Evolutionary conservation across 1,140 invertebrate species (phyloP).

Genomic region (Mesaphorura yosii): DNA sequence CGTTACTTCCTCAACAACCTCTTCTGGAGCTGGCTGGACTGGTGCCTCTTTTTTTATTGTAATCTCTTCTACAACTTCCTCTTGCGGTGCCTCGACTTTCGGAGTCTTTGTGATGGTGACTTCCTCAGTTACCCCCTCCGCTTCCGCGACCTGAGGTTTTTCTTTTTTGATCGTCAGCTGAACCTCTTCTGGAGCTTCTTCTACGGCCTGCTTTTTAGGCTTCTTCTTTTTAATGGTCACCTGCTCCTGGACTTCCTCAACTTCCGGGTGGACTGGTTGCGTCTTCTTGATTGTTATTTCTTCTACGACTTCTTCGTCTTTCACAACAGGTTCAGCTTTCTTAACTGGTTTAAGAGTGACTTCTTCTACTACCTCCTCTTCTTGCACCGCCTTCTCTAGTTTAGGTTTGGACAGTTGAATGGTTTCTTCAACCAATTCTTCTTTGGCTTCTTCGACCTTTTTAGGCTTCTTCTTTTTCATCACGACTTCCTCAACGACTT

Average conservation of each 20-base stretch:
- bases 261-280: background rate
- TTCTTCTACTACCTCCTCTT: background rate
- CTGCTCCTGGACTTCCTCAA: slow-evolving; percentile 35
- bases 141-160: no score
- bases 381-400: background rate
- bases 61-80: slow-evolving; percentile 2
- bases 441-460: background rate
- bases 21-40: slow-evolving; percentile 29
- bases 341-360: background rate
- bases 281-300: background rate
- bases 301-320: background rate
- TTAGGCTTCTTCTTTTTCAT: background rate
- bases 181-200: background rate
- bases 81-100: background rate
- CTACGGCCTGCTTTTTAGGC: slow-evolving; percentile 39
- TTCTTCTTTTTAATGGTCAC: slow-evolving; percentile 47
- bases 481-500: background rate
- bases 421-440: background rate
- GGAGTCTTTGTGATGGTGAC: background rate
- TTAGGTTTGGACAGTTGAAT: background rate
- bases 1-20: slow-evolving; percentile 54
- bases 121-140: background rate
- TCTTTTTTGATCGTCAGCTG: background rate
- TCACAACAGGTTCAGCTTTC: background rate
- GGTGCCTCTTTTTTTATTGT: background rate